These are phyloP conservation scores for Mya arenaria DNA, from an alignment of 1,140 invertebrate species.

Conservation along the genomic window DNA sequence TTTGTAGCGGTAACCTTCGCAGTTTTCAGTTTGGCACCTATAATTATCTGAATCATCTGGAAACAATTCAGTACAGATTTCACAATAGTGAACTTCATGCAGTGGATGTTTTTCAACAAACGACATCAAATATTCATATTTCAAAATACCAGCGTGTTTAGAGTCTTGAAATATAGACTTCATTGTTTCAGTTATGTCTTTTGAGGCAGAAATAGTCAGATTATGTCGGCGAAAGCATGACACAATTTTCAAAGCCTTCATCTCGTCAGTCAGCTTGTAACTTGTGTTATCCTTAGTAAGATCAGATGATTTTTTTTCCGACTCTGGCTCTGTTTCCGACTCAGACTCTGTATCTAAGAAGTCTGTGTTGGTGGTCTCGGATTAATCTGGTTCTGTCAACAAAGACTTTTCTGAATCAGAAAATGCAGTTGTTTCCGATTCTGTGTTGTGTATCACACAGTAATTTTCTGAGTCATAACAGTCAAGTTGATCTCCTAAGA, in stretches of 20 bases:
- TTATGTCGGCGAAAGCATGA: not conserved
- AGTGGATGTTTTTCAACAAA: not conserved
- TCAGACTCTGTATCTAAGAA: too few relatives aligned
- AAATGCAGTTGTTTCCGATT: too few relatives aligned
- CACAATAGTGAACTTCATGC: not conserved
- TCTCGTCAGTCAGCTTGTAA: too few relatives aligned
- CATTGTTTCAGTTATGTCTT: not conserved
- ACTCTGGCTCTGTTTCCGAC: too few relatives aligned
- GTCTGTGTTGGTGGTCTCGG: too few relatives aligned
- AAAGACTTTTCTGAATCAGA: too few relatives aligned
- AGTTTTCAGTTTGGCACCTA: not conserved
- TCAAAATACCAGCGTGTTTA: not conserved
- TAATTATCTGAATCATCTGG: not conserved
- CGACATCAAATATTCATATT: not conserved
- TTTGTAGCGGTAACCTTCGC: not conserved
- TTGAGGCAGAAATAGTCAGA: not conserved
- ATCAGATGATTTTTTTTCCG: too few relatives aligned
- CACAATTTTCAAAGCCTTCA: not conserved
- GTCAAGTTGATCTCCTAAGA: too few relatives aligned
- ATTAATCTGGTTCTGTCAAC: too few relatives aligned
- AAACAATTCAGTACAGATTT: not conserved
- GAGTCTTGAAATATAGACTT: not conserved
- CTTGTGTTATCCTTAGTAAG: too few relatives aligned
- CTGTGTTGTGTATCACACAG: too few relatives aligned
- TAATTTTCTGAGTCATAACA: too few relatives aligned